Evolutionary conservation across 2,888 invertebrate genomes (phyloP), one percentile per base, ranked within the genome.

Genomic region (Caenorhabditis sp.): DNA sequence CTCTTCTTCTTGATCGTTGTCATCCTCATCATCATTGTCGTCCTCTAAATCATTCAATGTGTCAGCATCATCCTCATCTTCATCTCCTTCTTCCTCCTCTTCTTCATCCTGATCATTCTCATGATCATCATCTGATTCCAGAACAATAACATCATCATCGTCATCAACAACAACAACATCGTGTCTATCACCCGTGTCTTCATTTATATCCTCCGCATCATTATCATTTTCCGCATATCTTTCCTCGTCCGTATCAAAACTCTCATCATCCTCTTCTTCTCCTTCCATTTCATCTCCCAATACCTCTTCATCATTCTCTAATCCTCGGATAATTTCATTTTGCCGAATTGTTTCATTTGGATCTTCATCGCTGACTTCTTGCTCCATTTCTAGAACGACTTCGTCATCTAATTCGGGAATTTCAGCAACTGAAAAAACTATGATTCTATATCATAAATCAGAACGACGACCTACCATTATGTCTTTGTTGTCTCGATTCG

Each of bases 301-400:
- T n/a, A 68, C 73, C 50, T 73, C 73, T 38, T 73, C 73, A 25
- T 74, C 69, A 43, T 74, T 74, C 36, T 70, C 74, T 53, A 74
- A 38, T 54, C 61, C 65, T 25, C 63, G 57, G 5, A 72, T 52
- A 25, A 65, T 67, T 3, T 57, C 58, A 20, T 43, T 49, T 4
- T 63, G 68, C 23, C 53, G 57, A 8, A 58, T 2, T 2, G 64
- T 59, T n/a, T 75, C 70, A 53, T 70, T 75, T 17, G 65, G 67
- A 67, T 75, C 75, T 59, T 75, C 75, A 31, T 75, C 75, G n/a
- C 75, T 75, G 21, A 75, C 65, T 49, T 75, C 75, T 5, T 67
- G 60, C 21, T 67, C 75, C 38, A 75, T n/a, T 10, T n/a, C 63
- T 14, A 74, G 56, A 36, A 73, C 68, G 1, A 43, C 66, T n/a